phyloP scores from a whole-genome alignment of 1,140 invertebrate species.

The Micrasema longulum region DNA sequence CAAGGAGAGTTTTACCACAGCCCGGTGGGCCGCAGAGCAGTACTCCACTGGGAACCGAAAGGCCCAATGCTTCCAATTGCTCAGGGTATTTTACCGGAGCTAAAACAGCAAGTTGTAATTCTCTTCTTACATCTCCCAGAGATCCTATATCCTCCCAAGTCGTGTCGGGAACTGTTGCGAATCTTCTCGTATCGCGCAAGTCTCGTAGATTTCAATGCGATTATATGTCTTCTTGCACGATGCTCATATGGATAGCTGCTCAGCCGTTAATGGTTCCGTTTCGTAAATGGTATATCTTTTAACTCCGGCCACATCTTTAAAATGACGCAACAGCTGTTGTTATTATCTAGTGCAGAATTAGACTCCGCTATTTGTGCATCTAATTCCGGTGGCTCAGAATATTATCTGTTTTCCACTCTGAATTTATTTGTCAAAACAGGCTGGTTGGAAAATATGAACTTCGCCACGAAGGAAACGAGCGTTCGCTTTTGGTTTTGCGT shows the following conservation, averaged over 20 bases:
- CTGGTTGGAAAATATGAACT: background rate
- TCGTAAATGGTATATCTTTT: slow-evolving; percentile 58
- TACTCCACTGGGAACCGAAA: slow-evolving; percentile 86
- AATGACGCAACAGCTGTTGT: slow-evolving; percentile 45
- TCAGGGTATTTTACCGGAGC: slow-evolving; percentile 91
- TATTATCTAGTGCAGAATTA: slow-evolving; percentile 20
- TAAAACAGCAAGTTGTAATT: slow-evolving; percentile 91
- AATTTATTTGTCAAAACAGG: background rate
- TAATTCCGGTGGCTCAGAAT: too few relatives aligned
- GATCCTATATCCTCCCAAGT: slow-evolving; percentile 98
- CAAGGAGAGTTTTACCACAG: slow-evolving; percentile 91
- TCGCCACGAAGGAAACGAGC: slow-evolving; percentile 22
- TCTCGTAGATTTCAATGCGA: slow-evolving; percentile 84
- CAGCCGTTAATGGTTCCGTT: slow-evolving; percentile 66
- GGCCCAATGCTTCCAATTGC: slow-evolving; percentile 81
- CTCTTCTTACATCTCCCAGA: slow-evolving; percentile 86
- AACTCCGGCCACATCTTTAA: slow-evolving; percentile 31
- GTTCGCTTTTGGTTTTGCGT: slow-evolving; percentile 38
- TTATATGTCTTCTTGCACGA: slow-evolving; percentile 81
- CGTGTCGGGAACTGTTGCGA: slow-evolving; percentile 96
- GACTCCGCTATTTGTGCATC: slow-evolving; percentile 9
- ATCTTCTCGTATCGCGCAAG: slow-evolving; percentile 96
- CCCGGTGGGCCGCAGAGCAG: slow-evolving; percentile 95
- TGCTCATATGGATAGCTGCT: slow-evolving; percentile 74
- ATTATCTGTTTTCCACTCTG: too few relatives aligned